Conservation (phyloP, 1,140 invertebrate species). For the Aphis craccivora region DNA sequence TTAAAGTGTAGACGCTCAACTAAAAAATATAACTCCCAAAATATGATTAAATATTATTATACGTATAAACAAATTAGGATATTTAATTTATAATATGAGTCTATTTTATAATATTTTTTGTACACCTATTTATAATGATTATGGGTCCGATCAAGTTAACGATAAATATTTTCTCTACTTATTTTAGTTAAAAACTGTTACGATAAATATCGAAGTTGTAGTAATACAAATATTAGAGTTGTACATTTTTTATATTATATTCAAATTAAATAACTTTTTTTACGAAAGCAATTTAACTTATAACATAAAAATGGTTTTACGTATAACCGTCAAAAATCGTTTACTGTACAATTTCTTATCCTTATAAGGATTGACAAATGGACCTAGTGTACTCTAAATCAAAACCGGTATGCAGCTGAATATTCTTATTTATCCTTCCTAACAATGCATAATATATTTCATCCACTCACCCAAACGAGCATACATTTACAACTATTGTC, state of each 20-base stretch:
- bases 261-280: neutral
- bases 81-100: too few species aligned
- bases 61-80: too few species aligned
- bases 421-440: constrained; percentile 33
- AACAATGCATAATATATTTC: constrained; percentile 16
- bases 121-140: neutral
- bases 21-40: too few species aligned
- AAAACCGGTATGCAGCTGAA: constrained; percentile 43
- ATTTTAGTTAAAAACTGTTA: neutral
- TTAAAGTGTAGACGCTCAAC: too few species aligned
- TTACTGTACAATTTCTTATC: constrained; percentile 16
- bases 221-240: too few species aligned
- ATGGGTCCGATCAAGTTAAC: neutral
- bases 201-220: neutral
- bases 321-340: constrained; percentile 20
- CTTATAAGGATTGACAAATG: constrained; percentile 39
- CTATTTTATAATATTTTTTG: neutral
- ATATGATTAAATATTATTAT: too few species aligned
- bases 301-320: neutral
- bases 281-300: neutral
- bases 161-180: neutral
- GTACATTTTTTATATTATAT: neutral
- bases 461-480: neutral
- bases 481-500: neutral
- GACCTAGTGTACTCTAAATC: neutral